phyloP scores from a whole-genome alignment of 2,113 vertebrate genomes.

The Passer montanus region DNA sequence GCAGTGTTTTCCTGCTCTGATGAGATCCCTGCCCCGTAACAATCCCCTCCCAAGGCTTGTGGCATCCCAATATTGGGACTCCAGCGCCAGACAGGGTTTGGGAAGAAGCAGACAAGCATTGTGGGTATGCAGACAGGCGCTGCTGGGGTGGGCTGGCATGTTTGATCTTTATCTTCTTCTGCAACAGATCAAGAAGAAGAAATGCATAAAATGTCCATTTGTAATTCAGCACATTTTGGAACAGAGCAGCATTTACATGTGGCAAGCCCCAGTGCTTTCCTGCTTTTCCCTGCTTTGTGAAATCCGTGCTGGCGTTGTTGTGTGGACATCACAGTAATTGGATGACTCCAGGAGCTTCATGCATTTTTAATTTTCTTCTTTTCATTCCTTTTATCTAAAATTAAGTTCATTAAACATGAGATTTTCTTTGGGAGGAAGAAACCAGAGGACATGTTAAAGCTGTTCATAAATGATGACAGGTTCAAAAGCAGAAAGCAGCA shows the following conservation, averaged over 20 bases:
- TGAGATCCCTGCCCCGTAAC: accelerated
- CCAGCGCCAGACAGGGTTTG: neutral
- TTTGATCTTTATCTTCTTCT: constrained; percentile 47
- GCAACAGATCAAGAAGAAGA: constrained; percentile 42
- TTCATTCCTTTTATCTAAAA: constrained; percentile 61
- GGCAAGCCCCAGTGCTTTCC: neutral
- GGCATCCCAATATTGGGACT: accelerated
- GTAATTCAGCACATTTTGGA: constrained; percentile 2
- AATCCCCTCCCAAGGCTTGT: neutral
- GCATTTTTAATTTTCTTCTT: constrained; percentile 59
- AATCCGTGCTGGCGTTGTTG: neutral
- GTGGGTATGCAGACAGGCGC: neutral
- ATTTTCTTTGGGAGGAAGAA: constrained; percentile 40
- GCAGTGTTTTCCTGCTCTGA: neutral
- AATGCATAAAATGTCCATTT: constrained; percentile 17
- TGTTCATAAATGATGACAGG: neutral
- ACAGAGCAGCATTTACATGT: neutral
- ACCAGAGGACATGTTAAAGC: neutral
- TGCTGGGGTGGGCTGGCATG: neutral
- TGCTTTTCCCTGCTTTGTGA: constrained; percentile 13
- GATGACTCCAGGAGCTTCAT: constrained; percentile 38
- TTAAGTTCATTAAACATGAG: constrained; percentile 42
- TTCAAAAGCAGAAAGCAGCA: constrained; percentile 26
- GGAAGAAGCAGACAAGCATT: neutral
- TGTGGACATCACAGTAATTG: constrained; percentile 39